These are phyloP conservation scores for Leptogaster cylindrica DNA, from an alignment of 2,888 invertebrate genomes.

Conservation along the genomic window DNA sequence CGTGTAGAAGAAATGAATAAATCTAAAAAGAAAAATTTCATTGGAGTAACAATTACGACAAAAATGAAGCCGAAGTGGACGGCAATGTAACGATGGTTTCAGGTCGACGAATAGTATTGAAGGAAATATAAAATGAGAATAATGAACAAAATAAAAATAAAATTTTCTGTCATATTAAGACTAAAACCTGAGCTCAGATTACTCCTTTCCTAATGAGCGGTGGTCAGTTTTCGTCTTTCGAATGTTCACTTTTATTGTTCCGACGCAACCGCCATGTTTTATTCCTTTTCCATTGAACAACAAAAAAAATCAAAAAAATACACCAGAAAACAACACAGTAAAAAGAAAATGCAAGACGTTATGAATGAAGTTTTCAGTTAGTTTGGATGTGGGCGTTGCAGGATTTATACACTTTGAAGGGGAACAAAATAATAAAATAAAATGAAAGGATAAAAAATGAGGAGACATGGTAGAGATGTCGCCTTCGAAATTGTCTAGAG, in stretches of 20 bases:
- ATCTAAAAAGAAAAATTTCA: too few species aligned
- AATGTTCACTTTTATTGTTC: too few species aligned
- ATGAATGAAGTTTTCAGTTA: slow-evolving; percentile 34
- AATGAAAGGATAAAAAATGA: background rate
- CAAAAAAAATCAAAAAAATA: too few species aligned
- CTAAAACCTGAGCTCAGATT: slow-evolving; percentile 5
- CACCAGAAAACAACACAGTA: too few species aligned
- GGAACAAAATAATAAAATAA: background rate
- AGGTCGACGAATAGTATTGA: too few species aligned
- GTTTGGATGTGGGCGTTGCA: slow-evolving; percentile 22
- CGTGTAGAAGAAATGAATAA: too few species aligned
- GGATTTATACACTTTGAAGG: slow-evolving; percentile 23
- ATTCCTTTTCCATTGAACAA: background rate
- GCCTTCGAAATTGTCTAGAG: background rate
- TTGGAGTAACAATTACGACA: too few species aligned
- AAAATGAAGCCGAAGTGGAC: too few species aligned
- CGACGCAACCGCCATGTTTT: too few species aligned
- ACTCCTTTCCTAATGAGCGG: slow-evolving; percentile 15
- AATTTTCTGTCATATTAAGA: slow-evolving; percentile 3
- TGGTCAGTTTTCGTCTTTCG: slow-evolving; percentile 6
- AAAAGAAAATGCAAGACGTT: too few species aligned
- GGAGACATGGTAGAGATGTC: background rate
- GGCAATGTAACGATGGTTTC: too few species aligned
- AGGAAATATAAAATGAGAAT: too few species aligned
- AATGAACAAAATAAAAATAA: background rate